Evolutionary conservation across 2,797 vertebrate species (phyloP), one percentile per base, ranked within the genome.

Genomic region (Taenioides sp.): DNA sequence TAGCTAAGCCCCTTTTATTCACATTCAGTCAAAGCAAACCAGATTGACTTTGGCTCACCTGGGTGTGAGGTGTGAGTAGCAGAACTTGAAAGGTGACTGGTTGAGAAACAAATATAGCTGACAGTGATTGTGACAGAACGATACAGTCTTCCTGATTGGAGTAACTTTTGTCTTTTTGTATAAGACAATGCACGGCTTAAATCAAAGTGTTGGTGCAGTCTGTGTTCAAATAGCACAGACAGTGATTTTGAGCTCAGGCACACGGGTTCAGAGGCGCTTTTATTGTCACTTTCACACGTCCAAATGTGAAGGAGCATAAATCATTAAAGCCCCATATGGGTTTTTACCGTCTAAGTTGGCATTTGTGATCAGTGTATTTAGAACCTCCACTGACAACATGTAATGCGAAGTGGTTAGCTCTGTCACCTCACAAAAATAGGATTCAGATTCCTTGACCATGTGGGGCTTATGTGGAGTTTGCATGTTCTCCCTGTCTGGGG

Each of bases 181-280:
- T 54, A 52, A 52, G 50, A 52, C 50, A 18, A 7, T 7, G 50
- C 50, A 52, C 50, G 69, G 65, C 25, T 60, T 52, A 79, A 74
- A 74, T 86, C 72, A 83, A 89, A 86, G 73, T 78, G 84, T 27
- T 27, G 25, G 25, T 73, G 73, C 74, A 81, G 78, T 80, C 60
- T 65, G 23, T 68, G 63, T 77, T 61, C 76, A 79, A 79, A 77
- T 0, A 80, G 75, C 14, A 43, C 18, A 69, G 72, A 80, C 73
- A 65, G 40, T 90, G 87, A 91, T 84, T 89, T 27, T 91, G 84
- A 85, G 77, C 67, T 57, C 79, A 66, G 66, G 71, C 74, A 81
- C 76, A 84, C 72, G 79, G 50, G 20, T 81, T 89, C 76, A 77
- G 70, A 75, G 75, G 60, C 2, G 70, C 60, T 84, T 84, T 88